Base-by-base conservation (phyloP, 2,888 invertebrate species). In the Pristionchus fissidentatus region DNA sequence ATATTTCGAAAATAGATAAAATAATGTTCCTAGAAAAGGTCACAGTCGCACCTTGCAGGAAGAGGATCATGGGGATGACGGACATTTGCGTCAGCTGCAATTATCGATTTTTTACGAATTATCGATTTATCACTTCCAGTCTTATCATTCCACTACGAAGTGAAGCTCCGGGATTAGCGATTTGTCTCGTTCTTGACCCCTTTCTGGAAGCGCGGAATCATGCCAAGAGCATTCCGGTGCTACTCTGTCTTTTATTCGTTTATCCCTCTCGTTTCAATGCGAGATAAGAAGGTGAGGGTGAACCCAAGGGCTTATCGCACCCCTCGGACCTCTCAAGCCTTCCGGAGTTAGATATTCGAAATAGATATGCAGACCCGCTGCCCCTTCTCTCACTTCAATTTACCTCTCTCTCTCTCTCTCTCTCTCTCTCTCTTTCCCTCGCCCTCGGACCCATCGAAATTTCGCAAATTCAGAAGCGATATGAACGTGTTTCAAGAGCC, bases 11-110 rank as follows among this genome's bases (percentile, higher is more conserved):
- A n/a, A n/a, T n/a, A n/a, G n/a, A n/a, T n/a, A n/a, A n/a, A n/a
- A n/a, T n/a, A n/a, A n/a, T n/a, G n/a, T n/a, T n/a, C n/a, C n/a
- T n/a, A n/a, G n/a, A n/a, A n/a, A n/a, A n/a, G n/a, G n/a, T n/a
- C n/a, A n/a, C n/a, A n/a, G n/a, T n/a, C 38, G 87, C 86, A 81
- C 90, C 92, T 81, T 92, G 88, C 77, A 93, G 87, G 85, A 92
- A 91, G 83, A 93, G 87, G 84, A 93, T 91, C 89, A 93, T 93
- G 15, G 93, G 93, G 41, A 94, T 92, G 66, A 93, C 93, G 79
- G 93, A 93, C 57, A 94, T 85, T 83, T 94, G 93, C 43, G 93
- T 93, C n/a, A 93, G 78, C 91, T 92, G 87, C 84, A 89, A 89
- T 35, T 29, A 57, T 46, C 7, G 4, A 35, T 41, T 70, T n/a